phyloP scores from a whole-genome alignment of 2,797 vertebrate species.

The Harpagifer antarcticus region DNA sequence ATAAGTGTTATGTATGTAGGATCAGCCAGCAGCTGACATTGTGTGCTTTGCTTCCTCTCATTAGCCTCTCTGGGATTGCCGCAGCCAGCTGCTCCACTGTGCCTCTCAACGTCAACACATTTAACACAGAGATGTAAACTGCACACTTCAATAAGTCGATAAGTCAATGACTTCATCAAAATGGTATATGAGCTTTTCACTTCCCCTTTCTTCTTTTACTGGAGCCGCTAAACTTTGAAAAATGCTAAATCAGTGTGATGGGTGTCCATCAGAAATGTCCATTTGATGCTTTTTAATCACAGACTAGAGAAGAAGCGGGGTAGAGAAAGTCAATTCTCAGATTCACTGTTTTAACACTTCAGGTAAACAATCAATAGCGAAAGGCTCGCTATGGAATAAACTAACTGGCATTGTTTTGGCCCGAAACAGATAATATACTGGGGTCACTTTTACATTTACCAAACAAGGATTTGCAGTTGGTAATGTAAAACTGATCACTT shows the following conservation, averaged over 20 bases:
- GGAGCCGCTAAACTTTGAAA: conserved; percentile 38
- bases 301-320: conserved; percentile 37
- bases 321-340: conserved; percentile 42
- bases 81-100: conserved; percentile 75
- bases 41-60: conserved; percentile 68
- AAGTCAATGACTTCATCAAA: conserved; percentile 61
- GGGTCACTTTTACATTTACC: conserved; percentile 56
- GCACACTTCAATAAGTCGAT: conserved; percentile 69
- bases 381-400: conserved; percentile 47
- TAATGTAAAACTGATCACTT: conserved; percentile 55
- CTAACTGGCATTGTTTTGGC: conserved; percentile 41
- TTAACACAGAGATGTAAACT: conserved; percentile 77
- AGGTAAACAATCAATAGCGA: conserved; percentile 61
- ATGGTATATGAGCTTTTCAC: conserved; percentile 42
- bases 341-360: conserved; percentile 41
- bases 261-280: conserved; percentile 31
- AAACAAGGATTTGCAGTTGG: conserved; percentile 41
- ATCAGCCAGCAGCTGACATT: conserved; percentile 75
- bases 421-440: conserved; percentile 43
- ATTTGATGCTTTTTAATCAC: conserved; percentile 29
- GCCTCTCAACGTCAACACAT: conserved; percentile 72
- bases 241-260: conserved; percentile 25
- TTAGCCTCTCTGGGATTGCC: conserved; percentile 69
- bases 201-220: conserved; percentile 34
- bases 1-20: conserved; percentile 44